These are phyloP conservation scores for Mobula hypostoma DNA, from an alignment of 2,113 vertebrate species.

Conservation along the genomic window DNA sequence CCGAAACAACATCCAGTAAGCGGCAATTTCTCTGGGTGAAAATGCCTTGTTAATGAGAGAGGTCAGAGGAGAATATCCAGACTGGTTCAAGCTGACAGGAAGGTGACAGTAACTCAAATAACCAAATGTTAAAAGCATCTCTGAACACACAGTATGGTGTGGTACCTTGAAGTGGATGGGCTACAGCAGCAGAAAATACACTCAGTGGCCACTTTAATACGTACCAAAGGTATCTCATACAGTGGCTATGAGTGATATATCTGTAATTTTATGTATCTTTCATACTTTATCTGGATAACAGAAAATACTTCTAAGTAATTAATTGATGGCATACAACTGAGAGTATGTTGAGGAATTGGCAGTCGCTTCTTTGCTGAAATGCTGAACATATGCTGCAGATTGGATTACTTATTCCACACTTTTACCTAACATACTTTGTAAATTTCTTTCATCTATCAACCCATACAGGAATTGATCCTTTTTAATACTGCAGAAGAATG, in stretches of 20 bases:
- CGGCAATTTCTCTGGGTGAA: no score
- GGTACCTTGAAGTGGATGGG: no score
- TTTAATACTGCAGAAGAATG: not conserved
- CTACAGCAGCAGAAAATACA: no score
- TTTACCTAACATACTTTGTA: not conserved
- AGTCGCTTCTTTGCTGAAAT: not conserved
- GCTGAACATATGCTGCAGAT: not conserved
- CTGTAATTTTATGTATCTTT: not conserved
- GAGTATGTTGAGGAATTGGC: not conserved
- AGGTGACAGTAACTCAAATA: no score
- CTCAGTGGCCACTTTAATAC: no score
- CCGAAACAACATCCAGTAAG: no score
- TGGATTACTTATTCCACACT: not conserved
- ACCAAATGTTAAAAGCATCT: no score
- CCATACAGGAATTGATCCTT: not conserved
- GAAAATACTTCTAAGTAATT: not conserved
- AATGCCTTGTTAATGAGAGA: no score
- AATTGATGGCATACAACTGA: not conserved
- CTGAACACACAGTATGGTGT: no score
- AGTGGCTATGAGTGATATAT: not conserved
- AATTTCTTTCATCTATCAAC: not conserved
- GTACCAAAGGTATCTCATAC: no score
- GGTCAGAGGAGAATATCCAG: no score
- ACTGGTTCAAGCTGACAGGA: no score
- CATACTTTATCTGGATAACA: not conserved